Percentiles rank a stretch among this genome's conserved stretches.
Evolutionary conservation across 1,140 invertebrate genomes (phyloP).

Genomic region (Calephelis nemesis): DNA sequence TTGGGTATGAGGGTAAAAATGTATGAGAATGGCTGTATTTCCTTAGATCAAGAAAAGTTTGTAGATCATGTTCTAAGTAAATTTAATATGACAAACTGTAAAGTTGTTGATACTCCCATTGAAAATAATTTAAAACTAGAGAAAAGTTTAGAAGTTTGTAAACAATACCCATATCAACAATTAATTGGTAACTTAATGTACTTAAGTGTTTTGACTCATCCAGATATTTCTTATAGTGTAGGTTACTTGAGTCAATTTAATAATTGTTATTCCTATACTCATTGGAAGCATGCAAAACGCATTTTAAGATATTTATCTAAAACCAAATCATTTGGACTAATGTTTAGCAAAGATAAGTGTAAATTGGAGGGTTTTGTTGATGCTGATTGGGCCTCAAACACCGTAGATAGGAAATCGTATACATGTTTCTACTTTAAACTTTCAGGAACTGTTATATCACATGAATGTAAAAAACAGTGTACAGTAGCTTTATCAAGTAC

Average conservation of each 20-base stretch:
- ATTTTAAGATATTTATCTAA: constrained; percentile 65
- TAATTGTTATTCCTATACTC: constrained; percentile 42
- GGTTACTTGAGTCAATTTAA: constrained; percentile 69
- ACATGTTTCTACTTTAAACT: constrained; percentile 53
- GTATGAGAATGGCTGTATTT: constrained; percentile 24
- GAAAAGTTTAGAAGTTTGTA: constrained; percentile 28
- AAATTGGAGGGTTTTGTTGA: constrained; percentile 58
- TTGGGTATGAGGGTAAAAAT: constrained; percentile 33
- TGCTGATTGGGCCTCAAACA: constrained; percentile 60
- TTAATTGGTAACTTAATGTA: constrained; percentile 51
- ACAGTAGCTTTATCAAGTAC: constrained; percentile 31
- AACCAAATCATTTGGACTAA: constrained; percentile 43
- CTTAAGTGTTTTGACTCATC: constrained; percentile 60
- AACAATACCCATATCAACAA: constrained; percentile 30
- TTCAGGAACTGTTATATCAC: constrained; percentile 40
- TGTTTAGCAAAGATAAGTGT: constrained; percentile 27
- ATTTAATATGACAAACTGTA: constrained; percentile 52
- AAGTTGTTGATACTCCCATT: constrained; percentile 42
- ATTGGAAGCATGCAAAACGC: constrained; percentile 68
- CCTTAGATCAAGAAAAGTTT: constrained; percentile 31
- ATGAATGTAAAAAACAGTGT: constrained; percentile 32
- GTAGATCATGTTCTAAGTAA: constrained; percentile 39
- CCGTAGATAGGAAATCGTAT: constrained; percentile 56
- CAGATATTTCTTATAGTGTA: constrained; percentile 72
- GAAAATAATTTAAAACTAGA: constrained; percentile 39